Evolutionary conservation across 2,113 vertebrate genomes (phyloP), one percentile per base, ranked within the genome.

Genomic region (Agapornis roseicollis): DNA sequence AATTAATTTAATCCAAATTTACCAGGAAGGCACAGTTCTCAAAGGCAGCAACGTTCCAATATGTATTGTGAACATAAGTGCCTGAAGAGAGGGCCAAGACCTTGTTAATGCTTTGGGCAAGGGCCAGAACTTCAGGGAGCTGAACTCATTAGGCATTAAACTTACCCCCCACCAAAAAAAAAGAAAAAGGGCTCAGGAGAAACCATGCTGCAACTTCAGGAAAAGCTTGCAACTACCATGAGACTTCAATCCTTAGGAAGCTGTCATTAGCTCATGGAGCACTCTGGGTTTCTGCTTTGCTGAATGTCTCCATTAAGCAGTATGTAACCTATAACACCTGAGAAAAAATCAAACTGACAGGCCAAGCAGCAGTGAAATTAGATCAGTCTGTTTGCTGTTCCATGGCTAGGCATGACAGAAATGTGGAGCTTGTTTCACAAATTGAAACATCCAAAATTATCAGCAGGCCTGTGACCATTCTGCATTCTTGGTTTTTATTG

Each of bases 261-360:
- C 22, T 5, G 11, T 46, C 0, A 0, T 65, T 88, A 86, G 35
- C 35, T 83, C 29, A 22, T 12, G 52, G 33, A 83, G 47, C 35
- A 52, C 25, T 64, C 44, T 79, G 56, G 17, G 42, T 81, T 92
- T 91, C 82, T 93, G 72, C 35, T 85, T 94, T 86, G 60, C 80
- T 94, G 82, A 73, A 88, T 42, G 31, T 66, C 88, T 95, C 55
- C 80, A 23, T 58, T 64, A 91, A 85, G 55, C 52, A 93, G 72
- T 55, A 27, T 19, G 72, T 78, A 94, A 91, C 85, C 90, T 94
- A 24, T 88, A 96, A 93, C 85, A 90, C 85, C 77, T 80, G 72
- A 93, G 76, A 88, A 88, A 82, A 91, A 96, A 95, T 96, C 76
- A 94, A 93, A 83, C 71, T 95, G 79, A 93, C 92, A 96, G 17